Base-by-base conservation (phyloP, 2,113 vertebrate species). In the Silurus asotus region DNA sequence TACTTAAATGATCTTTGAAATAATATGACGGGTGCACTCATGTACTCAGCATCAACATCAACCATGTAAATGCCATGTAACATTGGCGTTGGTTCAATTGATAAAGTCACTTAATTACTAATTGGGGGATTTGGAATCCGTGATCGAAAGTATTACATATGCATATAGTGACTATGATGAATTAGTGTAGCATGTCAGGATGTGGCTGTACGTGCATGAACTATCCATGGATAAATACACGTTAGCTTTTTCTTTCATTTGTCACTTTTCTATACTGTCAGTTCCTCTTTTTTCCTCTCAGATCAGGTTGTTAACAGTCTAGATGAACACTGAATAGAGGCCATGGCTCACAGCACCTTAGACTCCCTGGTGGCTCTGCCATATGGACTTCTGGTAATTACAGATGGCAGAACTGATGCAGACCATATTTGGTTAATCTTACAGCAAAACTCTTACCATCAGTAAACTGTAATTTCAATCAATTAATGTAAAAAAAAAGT, bases 331-430 rank as follows among this genome's bases (percentile, higher is more conserved):
- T 25, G 58, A 82, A 23, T 61, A 59, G 56, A 87, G 49, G 87
- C 62, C 77, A 84, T 76, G 70, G 70, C 85, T 85, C 55, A 74
- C 51, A 81, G 84, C 70, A 82, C 82, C 81, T 69, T 56, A 78
- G 85, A 70, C 89, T 72, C 75, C 83, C 53, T 80, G 75, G 61
- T 83, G 89, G 74, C 75, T 75, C 86, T 23, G 81, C 90, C 92
- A 93, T 91, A 89, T 93, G 91, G 72, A 37, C 51, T 23, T 76
- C 70, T 84, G 86, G 49, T 89, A 92, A 89, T 90, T 88, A 87
- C 45, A 82, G 84, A 80, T 49, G 84, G 89, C 82, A 17, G 37
- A 86, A 88, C 58, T 79, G 49, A 23, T 45, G 75, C 28, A 85
- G 74, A 53, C 48, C 58, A 55, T 67, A 79, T 79, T 55, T 80